phyloP scores from a whole-genome alignment of 2,113 vertebrate species.

The Calonectris borealis region DNA sequence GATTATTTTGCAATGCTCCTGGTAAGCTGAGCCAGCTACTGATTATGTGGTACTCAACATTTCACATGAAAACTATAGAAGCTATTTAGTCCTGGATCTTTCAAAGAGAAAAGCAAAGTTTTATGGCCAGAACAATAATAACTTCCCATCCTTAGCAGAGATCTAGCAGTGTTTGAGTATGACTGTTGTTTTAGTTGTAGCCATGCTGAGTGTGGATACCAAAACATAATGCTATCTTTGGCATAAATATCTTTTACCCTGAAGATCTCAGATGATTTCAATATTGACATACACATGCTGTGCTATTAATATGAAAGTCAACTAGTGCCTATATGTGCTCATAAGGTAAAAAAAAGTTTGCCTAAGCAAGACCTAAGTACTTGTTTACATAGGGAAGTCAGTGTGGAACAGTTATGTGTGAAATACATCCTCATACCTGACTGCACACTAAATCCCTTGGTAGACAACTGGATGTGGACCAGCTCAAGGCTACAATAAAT shows the following conservation, averaged over 20 bases:
- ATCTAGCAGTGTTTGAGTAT: not conserved
- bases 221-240: not conserved
- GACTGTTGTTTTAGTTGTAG: not conserved
- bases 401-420: not conserved
- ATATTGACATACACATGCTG: not conserved
- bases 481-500: not conserved
- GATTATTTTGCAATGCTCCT: not conserved
- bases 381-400: not conserved
- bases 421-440: not conserved
- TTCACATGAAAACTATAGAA: not conserved
- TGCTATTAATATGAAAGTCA: not conserved
- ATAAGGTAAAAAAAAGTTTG: not conserved
- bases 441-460: not conserved
- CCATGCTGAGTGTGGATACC: not conserved
- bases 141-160: not conserved
- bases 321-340: not conserved
- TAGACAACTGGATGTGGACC: not conserved
- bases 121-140: not conserved
- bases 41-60: not conserved
- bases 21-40: not conserved
- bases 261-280: not conserved
- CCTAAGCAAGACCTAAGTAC: not conserved
- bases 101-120: not conserved
- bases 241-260: not conserved
- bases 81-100: not conserved